These are phyloP conservation scores for Lucilia cuprina DNA, from an alignment of 1,140 invertebrate species.

Conservation along the genomic window DNA sequence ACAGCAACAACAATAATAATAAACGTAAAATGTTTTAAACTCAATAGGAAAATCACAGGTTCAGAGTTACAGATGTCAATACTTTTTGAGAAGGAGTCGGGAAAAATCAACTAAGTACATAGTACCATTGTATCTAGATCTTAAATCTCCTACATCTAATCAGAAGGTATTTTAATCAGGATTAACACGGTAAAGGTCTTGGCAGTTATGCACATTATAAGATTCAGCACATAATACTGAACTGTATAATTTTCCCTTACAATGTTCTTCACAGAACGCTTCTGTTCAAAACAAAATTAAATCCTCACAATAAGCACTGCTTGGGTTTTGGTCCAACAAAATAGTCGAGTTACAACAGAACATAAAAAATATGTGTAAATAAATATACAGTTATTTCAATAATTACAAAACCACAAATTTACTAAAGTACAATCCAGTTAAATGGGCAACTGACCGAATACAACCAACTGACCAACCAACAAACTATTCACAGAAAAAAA, in stretches of 20 bases:
- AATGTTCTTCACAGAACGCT: not conserved
- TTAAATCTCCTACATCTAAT: too few relatives aligned
- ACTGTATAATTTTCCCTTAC: not conserved
- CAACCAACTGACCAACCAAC: conserved; percentile 22
- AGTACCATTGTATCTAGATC: too few relatives aligned
- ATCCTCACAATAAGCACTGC: not conserved
- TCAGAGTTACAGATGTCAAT: not conserved
- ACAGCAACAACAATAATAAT: not conserved
- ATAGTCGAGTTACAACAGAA: conserved; percentile 1
- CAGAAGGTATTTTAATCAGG: too few relatives aligned
- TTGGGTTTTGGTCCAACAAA: not conserved
- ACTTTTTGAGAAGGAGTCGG: not conserved
- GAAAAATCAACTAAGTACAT: too few relatives aligned
- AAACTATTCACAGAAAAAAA: not conserved
- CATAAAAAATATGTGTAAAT: conserved; percentile 19
- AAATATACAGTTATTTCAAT: conserved; percentile 57
- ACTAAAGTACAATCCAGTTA: conserved; percentile 48
- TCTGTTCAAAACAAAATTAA: not conserved
- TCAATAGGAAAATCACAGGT: not conserved
- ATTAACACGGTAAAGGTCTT: too few relatives aligned
- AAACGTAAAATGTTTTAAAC: not conserved
- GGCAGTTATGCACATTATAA: too few relatives aligned
- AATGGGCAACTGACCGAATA: not conserved
- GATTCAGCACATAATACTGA: too few relatives aligned
- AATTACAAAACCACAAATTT: conserved; percentile 63